Percentiles rank a stretch among this genome's conserved stretches.
Conservation (phyloP, 2,113 vertebrate species). For the Sterna hirundo region DNA sequence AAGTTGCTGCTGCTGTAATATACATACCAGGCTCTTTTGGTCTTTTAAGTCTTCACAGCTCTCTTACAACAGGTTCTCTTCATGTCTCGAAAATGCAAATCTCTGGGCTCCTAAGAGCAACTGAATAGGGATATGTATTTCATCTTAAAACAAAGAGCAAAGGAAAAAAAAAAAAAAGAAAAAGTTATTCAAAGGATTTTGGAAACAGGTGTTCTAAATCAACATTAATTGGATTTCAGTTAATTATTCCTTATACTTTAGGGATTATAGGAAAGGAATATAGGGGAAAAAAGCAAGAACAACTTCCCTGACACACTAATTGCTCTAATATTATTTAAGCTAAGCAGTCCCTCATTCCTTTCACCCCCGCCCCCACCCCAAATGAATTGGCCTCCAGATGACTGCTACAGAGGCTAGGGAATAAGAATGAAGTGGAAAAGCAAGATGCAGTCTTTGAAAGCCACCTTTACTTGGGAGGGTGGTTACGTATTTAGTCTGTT, state of each 20-base stretch:
- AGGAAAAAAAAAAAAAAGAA: conserved; percentile 64
- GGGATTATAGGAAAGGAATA: conserved; percentile 70
- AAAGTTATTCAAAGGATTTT: conserved; percentile 79
- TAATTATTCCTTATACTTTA: conserved; percentile 79
- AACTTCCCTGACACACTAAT: conserved; percentile 71
- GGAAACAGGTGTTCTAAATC: conserved; percentile 82
- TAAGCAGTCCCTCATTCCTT: not conserved
- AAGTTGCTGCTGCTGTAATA: conserved; percentile 35
- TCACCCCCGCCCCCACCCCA: not conserved
- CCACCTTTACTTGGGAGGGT: not conserved
- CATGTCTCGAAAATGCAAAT: conserved; percentile 74
- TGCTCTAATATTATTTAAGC: conserved; percentile 68
- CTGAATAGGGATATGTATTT: conserved; percentile 73
- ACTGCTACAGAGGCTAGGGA: not conserved
- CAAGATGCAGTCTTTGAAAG: not conserved
- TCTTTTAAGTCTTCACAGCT: conserved; percentile 72
- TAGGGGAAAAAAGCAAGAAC: conserved; percentile 24
- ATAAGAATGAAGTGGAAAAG: not conserved
- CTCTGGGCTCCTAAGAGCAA: conserved; percentile 62
- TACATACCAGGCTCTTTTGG: conserved; percentile 25
- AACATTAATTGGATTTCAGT: conserved; percentile 81
- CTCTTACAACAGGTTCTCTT: conserved; percentile 71
- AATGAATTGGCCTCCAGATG: not conserved
- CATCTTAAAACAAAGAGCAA: conserved; percentile 78
- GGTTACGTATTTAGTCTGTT: not conserved